A percentile compares a stretch with the other conserved stretches of the same genome.
phyloP scores from a whole-genome alignment of 1,140 invertebrate genomes.

The Coenobita brevimanus region DNA sequence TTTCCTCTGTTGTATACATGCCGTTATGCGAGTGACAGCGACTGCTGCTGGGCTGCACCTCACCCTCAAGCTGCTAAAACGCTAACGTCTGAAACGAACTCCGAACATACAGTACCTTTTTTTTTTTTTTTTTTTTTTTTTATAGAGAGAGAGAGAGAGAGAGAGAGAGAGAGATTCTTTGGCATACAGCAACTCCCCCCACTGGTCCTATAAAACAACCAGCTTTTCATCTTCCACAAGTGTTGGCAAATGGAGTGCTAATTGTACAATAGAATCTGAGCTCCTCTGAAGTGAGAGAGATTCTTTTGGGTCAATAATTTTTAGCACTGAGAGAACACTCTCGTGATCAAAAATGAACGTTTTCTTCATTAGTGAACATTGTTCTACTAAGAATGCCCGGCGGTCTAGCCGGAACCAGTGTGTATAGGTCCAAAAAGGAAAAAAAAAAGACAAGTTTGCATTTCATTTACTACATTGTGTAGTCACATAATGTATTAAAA shows the following conservation, averaged over 20 bases:
- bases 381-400: slow-evolving; percentile 16
- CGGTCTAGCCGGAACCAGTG: not conserved
- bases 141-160: no score
- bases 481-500: not conserved
- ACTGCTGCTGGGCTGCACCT: no score
- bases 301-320: not conserved
- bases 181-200: slow-evolving; percentile 16
- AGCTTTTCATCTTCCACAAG: slow-evolving; percentile 2
- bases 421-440: not conserved
- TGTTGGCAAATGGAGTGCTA: slow-evolving; percentile 21
- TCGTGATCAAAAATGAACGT: slow-evolving; percentile 5
- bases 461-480: not conserved
- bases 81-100: no score
- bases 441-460: not conserved
- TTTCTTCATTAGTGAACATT: slow-evolving; percentile 20
- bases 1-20: no score
- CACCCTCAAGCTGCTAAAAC: no score
- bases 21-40: no score
- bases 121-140: no score
- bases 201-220: slow-evolving; percentile 9
- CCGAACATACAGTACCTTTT: no score
- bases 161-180: slow-evolving; percentile 11
- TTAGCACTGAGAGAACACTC: not conserved
- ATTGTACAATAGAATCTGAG: not conserved
- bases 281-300: not conserved